Conservation (phyloP, 1,140 invertebrate species). For the Diploscapter pachys region DNA sequence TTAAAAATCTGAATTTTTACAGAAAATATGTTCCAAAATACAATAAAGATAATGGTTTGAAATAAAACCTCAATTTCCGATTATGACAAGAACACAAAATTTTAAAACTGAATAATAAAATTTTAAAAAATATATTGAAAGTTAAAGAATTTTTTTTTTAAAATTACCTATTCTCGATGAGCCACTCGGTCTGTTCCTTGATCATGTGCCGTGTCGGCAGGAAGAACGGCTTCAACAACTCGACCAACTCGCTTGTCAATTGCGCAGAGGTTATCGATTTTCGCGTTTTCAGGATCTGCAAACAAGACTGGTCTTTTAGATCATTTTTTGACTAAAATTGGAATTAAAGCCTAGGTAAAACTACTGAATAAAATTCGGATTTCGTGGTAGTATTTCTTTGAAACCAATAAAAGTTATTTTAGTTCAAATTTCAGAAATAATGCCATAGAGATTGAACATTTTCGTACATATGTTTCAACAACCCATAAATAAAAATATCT, state of each 20-base stretch:
- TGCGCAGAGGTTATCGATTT: conserved; percentile 88
- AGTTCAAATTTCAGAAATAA: background rate
- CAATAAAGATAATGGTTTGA: too few species aligned
- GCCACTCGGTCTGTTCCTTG: conserved; percentile 97
- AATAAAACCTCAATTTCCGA: too few species aligned
- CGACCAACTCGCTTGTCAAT: conserved; percentile 88
- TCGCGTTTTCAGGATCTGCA: conserved; percentile 96
- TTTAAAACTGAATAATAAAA: too few species aligned
- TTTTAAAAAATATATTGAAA: too few species aligned
- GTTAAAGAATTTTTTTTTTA: too few species aligned
- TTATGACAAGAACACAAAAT: too few species aligned
- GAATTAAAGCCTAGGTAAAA: background rate
- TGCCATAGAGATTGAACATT: too few species aligned
- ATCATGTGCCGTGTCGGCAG: conserved; percentile 97
- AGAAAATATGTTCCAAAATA: too few species aligned
- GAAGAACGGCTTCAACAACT: conserved; percentile 99
- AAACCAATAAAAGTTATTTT: background rate
- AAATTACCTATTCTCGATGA: conserved; percentile 87
- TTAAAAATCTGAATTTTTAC: too few species aligned
- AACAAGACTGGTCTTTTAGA: conserved; percentile 56
- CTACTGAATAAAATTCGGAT: background rate
- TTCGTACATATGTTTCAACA: too few species aligned
- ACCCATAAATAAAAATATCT: too few species aligned
- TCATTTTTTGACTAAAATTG: background rate
- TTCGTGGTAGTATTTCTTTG: background rate